Evolutionary conservation across 2,113 vertebrate species (phyloP).

Genomic region (Coracopsis vasa): DNA sequence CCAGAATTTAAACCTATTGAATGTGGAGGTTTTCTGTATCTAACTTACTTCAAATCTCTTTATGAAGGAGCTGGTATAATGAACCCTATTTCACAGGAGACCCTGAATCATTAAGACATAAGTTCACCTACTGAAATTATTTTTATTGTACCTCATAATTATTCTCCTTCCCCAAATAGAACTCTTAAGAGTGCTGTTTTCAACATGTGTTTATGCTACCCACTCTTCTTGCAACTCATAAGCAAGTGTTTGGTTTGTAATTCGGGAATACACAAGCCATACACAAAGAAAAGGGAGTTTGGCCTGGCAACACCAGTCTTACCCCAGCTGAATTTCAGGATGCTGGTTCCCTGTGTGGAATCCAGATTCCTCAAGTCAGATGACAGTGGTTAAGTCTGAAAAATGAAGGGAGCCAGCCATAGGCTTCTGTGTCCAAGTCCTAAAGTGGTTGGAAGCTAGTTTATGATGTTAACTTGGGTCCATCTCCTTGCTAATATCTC

Average conservation of each 20-base stretch:
- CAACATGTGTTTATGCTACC: background rate
- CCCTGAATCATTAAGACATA: background rate
- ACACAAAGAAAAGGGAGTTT: background rate
- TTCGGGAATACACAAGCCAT: background rate
- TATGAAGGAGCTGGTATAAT: background rate
- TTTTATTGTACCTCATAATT: background rate
- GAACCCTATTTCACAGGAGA: background rate
- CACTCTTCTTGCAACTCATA: background rate
- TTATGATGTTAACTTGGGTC: background rate
- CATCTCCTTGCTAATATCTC: background rate
- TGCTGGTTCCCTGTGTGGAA: background rate
- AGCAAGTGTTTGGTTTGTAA: background rate
- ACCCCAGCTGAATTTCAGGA: background rate
- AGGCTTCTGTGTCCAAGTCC: background rate
- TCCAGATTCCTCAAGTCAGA: background rate
- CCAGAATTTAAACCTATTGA: background rate
- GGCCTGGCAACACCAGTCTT: background rate
- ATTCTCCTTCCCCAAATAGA: background rate
- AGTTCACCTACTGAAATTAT: background rate
- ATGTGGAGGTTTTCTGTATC: background rate
- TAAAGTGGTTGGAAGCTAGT: background rate
- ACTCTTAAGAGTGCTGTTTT: background rate
- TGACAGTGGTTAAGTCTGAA: background rate
- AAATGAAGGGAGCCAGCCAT: fast-evolving
- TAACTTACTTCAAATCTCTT: background rate